Percentiles rank a stretch among this genome's conserved stretches.
phyloP scores from a whole-genome alignment of 1,140 invertebrate genomes.

The Calephelis nemesis region DNA sequence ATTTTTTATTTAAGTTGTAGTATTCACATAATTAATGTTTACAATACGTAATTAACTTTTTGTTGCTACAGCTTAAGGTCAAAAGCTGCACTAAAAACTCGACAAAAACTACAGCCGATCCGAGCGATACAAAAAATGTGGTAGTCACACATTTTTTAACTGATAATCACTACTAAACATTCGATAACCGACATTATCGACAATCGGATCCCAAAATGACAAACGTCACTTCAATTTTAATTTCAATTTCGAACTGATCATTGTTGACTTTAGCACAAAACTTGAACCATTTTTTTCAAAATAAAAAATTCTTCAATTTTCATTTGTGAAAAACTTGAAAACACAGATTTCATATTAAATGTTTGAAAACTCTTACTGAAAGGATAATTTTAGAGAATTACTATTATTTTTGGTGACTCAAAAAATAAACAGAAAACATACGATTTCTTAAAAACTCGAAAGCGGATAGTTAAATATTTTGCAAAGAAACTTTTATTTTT shows the following conservation, averaged over 20 bases:
- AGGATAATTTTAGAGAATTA: not conserved
- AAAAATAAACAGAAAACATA: too few species aligned
- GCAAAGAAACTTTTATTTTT: too few species aligned
- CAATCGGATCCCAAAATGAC: not conserved
- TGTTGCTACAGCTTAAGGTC: too few species aligned
- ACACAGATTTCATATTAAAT: not conserved
- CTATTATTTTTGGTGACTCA: too few species aligned
- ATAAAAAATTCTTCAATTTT: too few species aligned
- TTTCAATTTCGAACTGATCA: not conserved
- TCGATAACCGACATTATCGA: not conserved
- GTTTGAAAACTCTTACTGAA: not conserved
- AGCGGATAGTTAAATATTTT: too few species aligned
- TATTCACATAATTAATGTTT: too few species aligned
- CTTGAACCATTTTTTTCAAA: too few species aligned
- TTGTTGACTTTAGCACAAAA: not conserved
- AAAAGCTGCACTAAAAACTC: too few species aligned
- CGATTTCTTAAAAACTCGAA: too few species aligned
- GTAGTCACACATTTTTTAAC: not conserved
- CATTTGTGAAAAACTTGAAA: not conserved
- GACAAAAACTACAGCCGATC: not conserved
- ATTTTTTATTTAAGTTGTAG: too few species aligned
- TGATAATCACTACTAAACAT: slow-evolving; percentile 8
- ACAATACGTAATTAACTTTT: too few species aligned
- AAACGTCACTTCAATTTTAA: slow-evolving; percentile 4
- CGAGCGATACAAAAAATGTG: not conserved